Conservation (phyloP, 2,113 vertebrate species). For the Oxygymnocypris stewartii region DNA sequence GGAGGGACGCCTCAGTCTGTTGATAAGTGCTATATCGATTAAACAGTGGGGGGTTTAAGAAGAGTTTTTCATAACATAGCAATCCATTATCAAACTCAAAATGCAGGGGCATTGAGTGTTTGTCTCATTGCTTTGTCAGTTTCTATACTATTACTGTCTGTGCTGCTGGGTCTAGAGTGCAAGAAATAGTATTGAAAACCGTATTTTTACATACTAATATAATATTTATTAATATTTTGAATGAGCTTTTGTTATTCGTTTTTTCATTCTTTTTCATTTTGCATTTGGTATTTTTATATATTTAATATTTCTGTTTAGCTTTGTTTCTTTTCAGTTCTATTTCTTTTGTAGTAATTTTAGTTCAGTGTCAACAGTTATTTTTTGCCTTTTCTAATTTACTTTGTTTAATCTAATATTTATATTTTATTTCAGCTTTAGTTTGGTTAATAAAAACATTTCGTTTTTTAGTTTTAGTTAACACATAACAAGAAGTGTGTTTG, state of each 20-base stretch:
- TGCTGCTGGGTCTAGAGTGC: neutral
- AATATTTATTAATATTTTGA: neutral
- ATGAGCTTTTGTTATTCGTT: neutral
- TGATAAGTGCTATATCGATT: neutral
- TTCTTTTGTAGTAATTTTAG: too few relatives aligned
- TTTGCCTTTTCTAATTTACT: too few relatives aligned
- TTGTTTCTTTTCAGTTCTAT: neutral
- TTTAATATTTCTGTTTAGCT: neutral
- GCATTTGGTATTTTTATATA: neutral
- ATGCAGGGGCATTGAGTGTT: neutral
- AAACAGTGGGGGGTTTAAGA: constrained; percentile 3
- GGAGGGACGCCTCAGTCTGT: neutral
- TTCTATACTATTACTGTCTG: neutral
- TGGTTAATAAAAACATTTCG: neutral
- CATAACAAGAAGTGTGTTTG: neutral
- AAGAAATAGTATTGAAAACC: neutral
- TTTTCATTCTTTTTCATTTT: too few relatives aligned
- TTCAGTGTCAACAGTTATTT: too few relatives aligned
- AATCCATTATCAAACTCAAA: neutral
- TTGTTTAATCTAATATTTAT: too few relatives aligned
- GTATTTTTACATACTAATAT: neutral
- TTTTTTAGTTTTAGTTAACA: neutral
- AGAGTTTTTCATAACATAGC: neutral
- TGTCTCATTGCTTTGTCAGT: neutral
- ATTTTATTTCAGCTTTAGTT: neutral